These are phyloP conservation scores for Gordius sp. DNA, from an alignment of 2,888 invertebrate genomes.

Conservation along the genomic window DNA sequence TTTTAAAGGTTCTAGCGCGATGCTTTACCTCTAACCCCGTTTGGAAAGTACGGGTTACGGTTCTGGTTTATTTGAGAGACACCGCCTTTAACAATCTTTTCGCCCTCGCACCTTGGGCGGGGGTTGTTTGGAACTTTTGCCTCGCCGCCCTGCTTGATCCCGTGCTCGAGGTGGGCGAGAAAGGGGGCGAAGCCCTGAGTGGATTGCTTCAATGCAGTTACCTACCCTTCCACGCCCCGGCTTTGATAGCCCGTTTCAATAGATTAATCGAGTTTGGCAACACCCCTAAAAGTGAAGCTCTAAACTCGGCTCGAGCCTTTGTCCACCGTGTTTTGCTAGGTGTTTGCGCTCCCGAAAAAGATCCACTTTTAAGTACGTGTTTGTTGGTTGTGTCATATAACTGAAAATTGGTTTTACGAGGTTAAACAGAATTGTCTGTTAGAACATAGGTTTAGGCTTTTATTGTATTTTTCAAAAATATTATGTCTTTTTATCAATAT, in stretches of 20 bases:
- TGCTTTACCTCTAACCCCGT: conserved; percentile 19
- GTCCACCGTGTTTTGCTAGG: too few species aligned
- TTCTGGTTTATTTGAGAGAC: conserved; percentile 32
- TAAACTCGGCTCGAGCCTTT: too few species aligned
- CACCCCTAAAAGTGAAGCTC: too few species aligned
- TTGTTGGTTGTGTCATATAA: too few species aligned
- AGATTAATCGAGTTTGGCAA: conserved; percentile 19
- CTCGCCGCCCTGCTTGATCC: conserved; percentile 18
- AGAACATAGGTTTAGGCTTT: too few species aligned
- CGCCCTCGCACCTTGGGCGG: neutral
- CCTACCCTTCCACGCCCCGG: conserved; percentile 30
- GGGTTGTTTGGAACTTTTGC: conserved; percentile 7
- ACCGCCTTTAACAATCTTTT: conserved; percentile 35
- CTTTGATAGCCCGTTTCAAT: conserved; percentile 7
- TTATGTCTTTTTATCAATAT: too few species aligned
- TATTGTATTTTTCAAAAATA: too few species aligned
- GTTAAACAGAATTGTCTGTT: too few species aligned
- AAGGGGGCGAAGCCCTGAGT: conserved; percentile 51
- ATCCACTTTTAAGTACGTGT: too few species aligned
- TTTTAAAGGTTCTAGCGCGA: neutral
- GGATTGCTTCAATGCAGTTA: conserved; percentile 61
- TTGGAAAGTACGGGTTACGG: conserved; percentile 33
- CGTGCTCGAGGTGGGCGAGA: conserved; percentile 41
- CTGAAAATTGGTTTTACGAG: too few species aligned
- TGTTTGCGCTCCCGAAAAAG: too few species aligned